Conservation (phyloP, 2,113 vertebrate species). For the Silurus asotus region DNA sequence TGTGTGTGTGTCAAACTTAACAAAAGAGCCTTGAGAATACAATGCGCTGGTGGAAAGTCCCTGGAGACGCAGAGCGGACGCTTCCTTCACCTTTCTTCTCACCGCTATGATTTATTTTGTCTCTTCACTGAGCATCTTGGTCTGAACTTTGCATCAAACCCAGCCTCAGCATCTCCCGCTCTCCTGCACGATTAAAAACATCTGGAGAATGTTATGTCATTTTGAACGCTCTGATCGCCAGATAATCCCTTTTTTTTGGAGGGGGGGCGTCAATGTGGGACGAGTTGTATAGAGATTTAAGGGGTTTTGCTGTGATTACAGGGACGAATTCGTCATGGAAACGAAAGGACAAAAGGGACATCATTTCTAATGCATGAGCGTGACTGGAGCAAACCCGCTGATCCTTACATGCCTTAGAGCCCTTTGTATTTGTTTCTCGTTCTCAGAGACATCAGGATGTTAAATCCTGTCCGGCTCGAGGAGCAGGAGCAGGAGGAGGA, state of each 20-base stretch:
- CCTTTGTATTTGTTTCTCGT: slow-evolving; percentile 15
- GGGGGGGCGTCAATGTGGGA: not conserved
- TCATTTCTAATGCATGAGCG: not conserved
- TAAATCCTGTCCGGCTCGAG: not conserved
- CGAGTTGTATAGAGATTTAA: not conserved
- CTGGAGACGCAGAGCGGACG: slow-evolving; percentile 7
- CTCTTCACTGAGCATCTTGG: not conserved
- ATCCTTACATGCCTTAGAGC: slow-evolving; percentile 8
- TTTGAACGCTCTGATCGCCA: not conserved
- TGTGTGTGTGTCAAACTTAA: slow-evolving; percentile 28
- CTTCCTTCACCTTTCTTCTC: slow-evolving; percentile 7
- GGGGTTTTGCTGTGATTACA: not conserved
- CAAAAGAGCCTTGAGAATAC: slow-evolving; percentile 32
- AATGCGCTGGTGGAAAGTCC: slow-evolving; percentile 18
- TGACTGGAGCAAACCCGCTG: not conserved
- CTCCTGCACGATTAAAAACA: not conserved
- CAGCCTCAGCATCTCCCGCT: not conserved
- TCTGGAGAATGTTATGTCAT: not conserved
- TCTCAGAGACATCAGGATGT: slow-evolving; percentile 16
- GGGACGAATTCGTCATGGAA: not conserved
- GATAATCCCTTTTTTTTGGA: not conserved
- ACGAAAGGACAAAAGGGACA: not conserved
- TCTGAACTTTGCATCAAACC: not conserved
- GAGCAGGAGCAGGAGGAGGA: too few species aligned
- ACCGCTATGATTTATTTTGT: not conserved